These are phyloP conservation scores for Rhabdophis nuchalis DNA, from an alignment of 2,797 vertebrate species.

Conservation along the genomic window DNA sequence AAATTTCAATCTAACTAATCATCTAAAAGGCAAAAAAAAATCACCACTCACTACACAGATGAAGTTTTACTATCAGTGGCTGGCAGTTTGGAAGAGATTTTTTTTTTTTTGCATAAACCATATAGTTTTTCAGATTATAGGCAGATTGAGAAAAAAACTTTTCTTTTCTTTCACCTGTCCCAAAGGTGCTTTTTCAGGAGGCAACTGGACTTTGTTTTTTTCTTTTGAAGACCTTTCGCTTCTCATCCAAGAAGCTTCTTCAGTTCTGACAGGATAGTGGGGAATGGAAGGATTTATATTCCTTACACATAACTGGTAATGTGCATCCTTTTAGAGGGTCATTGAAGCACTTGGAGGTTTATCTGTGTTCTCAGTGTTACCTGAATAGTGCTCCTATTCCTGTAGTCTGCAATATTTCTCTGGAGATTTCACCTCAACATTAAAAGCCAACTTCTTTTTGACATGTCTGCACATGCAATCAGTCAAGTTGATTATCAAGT, in stretches of 20 bases:
- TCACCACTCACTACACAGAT: neutral
- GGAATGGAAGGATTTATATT: too few relatives aligned
- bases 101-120: neutral
- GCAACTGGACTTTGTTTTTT: too few relatives aligned
- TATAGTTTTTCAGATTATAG: neutral
- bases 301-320: too few relatives aligned
- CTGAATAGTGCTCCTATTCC: too few relatives aligned
- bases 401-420: too few relatives aligned
- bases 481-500: neutral
- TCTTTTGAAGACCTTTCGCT: too few relatives aligned
- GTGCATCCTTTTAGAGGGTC: too few relatives aligned
- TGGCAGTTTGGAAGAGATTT: neutral
- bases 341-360: too few relatives aligned
- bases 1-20: neutral
- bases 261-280: too few relatives aligned
- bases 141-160: neutral
- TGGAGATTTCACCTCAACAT: neutral
- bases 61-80: neutral
- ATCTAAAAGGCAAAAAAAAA: neutral
- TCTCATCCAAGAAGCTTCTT: too few relatives aligned
- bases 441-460: neutral
- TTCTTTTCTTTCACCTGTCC: neutral
- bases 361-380: too few relatives aligned
- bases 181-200: too few relatives aligned
- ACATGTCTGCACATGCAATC: neutral